Evolutionary conservation across 1,140 invertebrate genomes (phyloP), one percentile per base, ranked within the genome.

Genomic region (Eurosta solidaginis): DNA sequence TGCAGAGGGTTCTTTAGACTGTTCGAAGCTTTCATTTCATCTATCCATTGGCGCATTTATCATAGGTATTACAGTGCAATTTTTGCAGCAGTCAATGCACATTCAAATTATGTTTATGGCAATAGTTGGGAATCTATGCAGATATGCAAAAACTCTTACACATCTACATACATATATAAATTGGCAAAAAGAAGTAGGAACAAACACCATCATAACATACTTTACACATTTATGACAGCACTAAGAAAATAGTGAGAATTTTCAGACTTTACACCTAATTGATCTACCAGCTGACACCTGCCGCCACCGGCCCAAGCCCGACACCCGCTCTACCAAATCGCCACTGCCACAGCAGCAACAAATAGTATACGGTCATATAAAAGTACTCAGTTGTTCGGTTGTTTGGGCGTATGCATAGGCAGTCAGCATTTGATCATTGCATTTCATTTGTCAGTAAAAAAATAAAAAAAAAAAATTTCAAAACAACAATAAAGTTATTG

Each of bases 221-320:
- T 68, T 68, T 68, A 68, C 59, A 68, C n/a, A 29, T 68, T 68
- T 68, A 68, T 68, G 59, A 29, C 33, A 68, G 33, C 29, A 36
- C 33, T 40, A 68, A 42, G 33, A 68, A 40, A 68, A 68, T 68
- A 68, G 59, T 68, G 59, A 68, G 59, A 68, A 68, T 36, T 68
- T 68, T 68, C 59, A 68, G 59, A 68, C 59, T 68, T 68, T 68
- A 68, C 59, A 68, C 59, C 59, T 68, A 68, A 68, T 68, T 68
- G 59, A 68, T 68, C 59, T 68, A 33, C 59, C 59, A 68, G 59
- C 59, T 68, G 59, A 14, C 59, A 68, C 59, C 59, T 68, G 59
- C 59, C 33, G 17, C 33, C 59, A 68, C 17, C 33, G 33, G 36
- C 33, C 33, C 17, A 40, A 27, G 17, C 59, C 33, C 59, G 33